Evolutionary conservation across 64 coral and sea anemone species (phyloP).

Genomic region (Platygyra sinensis): DNA sequence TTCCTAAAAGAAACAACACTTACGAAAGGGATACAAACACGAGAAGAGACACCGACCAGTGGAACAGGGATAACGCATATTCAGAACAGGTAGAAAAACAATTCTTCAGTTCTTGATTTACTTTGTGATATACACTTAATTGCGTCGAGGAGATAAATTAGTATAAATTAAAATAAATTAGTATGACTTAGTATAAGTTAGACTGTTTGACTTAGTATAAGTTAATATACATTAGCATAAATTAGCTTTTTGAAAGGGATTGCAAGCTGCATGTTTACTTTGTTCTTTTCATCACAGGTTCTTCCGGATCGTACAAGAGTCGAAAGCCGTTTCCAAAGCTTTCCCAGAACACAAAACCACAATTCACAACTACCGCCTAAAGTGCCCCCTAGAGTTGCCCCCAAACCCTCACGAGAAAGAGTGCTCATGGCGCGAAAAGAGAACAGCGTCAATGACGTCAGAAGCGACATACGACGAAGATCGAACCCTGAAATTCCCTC

Average conservation of each 20-base stretch:
- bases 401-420: conserved; percentile 84
- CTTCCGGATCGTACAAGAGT: neutral
- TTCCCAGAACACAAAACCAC: conserved; percentile 5
- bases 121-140: too few relatives aligned
- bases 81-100: neutral
- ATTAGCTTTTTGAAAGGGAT: too few relatives aligned
- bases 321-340: conserved; percentile 17
- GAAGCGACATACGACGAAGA: conserved; percentile 9
- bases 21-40: neutral
- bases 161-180: too few relatives aligned
- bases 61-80: neutral
- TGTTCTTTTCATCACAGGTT: neutral
- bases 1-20: neutral
- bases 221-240: too few relatives aligned
- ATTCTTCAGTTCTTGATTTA: too few relatives aligned
- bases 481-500: conserved; percentile 24
- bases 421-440: conserved; percentile 40
- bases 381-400: conserved; percentile 84
- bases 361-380: conserved; percentile 54
- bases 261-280: neutral
- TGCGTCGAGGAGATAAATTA: too few relatives aligned
- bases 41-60: neutral
- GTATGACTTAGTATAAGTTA: too few relatives aligned
- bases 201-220: too few relatives aligned
- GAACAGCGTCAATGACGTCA: neutral